These are phyloP conservation scores for Sitta europaea DNA, from an alignment of 2,113 vertebrate genomes.

Conservation along the genomic window DNA sequence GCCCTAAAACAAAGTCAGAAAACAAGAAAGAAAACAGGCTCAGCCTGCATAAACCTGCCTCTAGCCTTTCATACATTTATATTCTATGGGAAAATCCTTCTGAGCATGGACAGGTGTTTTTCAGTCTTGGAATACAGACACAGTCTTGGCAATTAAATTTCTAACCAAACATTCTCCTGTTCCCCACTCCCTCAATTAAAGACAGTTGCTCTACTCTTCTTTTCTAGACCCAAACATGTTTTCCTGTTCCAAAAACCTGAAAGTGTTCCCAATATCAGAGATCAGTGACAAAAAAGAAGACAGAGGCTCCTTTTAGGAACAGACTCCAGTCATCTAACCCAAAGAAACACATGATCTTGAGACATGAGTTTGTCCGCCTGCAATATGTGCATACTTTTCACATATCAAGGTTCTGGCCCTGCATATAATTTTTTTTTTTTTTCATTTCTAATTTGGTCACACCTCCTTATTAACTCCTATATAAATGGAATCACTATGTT, in stretches of 20 bases:
- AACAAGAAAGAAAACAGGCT: background rate
- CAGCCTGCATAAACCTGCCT: background rate
- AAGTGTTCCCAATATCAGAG: background rate
- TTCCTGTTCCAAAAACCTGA: background rate
- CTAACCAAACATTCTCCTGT: background rate
- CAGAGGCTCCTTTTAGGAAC: background rate
- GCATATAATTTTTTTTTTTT: background rate
- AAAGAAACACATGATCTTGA: background rate
- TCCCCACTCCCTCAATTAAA: background rate
- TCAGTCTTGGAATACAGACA: background rate
- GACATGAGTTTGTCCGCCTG: rapidly evolving
- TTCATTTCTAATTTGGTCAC: background rate
- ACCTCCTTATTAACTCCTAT: background rate
- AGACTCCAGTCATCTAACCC: background rate
- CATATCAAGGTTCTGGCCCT: background rate
- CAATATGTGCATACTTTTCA: background rate
- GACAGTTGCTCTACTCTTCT: background rate
- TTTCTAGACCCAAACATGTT: background rate
- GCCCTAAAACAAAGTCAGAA: background rate
- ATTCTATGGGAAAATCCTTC: background rate
- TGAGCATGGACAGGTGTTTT: background rate
- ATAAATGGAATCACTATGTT: background rate
- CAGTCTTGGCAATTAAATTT: background rate
- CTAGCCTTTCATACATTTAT: background rate
- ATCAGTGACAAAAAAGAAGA: background rate